These are phyloP conservation scores for Oryzias javanicus DNA, from an alignment of 2,113 vertebrate species.

Conservation along the genomic window DNA sequence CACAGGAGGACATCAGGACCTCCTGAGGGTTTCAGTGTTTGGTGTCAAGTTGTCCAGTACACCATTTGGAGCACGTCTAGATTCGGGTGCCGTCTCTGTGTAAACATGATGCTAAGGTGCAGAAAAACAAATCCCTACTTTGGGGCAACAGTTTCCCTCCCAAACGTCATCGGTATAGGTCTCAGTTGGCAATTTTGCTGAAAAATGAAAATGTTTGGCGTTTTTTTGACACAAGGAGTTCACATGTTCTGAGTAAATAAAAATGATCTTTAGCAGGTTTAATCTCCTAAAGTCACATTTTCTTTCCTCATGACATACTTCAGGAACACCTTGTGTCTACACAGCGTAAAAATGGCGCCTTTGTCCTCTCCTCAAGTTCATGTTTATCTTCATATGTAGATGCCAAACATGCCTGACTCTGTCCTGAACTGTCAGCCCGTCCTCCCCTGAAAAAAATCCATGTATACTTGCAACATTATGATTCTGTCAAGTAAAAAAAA, in stretches of 20 bases:
- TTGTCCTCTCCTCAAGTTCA: slow-evolving; percentile 37
- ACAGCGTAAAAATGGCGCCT: slow-evolving; percentile 31
- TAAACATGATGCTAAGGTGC: not conserved
- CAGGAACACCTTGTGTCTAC: slow-evolving; percentile 16
- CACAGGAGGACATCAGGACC: slow-evolving; percentile 12
- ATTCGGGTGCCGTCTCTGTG: not conserved
- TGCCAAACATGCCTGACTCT: slow-evolving; percentile 58
- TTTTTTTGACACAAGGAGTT: slow-evolving; percentile 7
- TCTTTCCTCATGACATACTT: slow-evolving; percentile 34
- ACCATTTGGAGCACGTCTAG: slow-evolving; percentile 47
- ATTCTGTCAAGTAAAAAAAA: slow-evolving; percentile 1
- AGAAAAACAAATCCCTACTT: not conserved
- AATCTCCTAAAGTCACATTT: slow-evolving; percentile 52
- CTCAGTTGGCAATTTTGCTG: too few relatives aligned
- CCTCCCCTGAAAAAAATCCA: slow-evolving; percentile 10
- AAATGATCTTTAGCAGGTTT: slow-evolving; percentile 36
- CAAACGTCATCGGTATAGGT: not conserved
- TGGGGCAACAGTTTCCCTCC: not conserved
- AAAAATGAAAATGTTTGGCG: not conserved
- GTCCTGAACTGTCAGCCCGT: slow-evolving; percentile 36
- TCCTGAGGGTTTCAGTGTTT: slow-evolving; percentile 40
- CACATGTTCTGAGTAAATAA: slow-evolving; percentile 26
- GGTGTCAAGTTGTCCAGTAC: slow-evolving; percentile 30
- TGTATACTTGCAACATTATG: not conserved
- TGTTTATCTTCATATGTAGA: slow-evolving; percentile 65